A percentile compares a stretch with the other conserved stretches of the same genome.
Conservation (phyloP, 2,113 vertebrate species). For the Choloepus hoffmanni region DNA sequence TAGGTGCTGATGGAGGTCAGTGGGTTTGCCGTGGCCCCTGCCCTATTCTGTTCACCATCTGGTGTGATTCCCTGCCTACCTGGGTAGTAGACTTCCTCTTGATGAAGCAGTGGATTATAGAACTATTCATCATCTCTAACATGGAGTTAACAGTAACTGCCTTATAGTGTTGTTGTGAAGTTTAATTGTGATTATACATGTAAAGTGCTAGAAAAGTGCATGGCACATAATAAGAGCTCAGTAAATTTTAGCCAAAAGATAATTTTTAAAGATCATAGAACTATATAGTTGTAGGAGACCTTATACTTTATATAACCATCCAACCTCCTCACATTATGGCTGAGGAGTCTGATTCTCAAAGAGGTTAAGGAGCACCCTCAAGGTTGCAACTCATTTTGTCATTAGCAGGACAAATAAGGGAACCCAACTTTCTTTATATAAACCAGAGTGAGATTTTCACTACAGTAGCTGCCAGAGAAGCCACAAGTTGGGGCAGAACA, state of each 20-base stretch:
- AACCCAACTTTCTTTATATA: constrained; percentile 11
- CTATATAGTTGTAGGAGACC: neutral
- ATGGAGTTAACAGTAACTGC: neutral
- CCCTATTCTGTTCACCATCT: neutral
- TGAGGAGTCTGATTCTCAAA: neutral
- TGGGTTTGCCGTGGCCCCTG: neutral
- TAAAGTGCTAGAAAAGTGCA: neutral
- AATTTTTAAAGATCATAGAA: neutral
- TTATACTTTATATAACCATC: neutral
- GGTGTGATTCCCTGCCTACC: neutral
- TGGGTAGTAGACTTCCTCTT: neutral
- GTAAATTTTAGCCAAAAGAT: neutral
- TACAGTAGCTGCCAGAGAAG: neutral
- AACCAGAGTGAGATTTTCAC: neutral
- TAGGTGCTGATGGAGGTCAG: neutral
- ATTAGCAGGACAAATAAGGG: neutral
- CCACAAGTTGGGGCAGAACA: neutral
- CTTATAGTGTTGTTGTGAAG: neutral
- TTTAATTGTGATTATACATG: neutral
- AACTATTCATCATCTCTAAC: neutral
- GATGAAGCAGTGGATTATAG: neutral
- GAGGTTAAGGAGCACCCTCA: neutral
- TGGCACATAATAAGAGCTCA: neutral
- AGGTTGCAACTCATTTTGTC: neutral
- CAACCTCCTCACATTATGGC: neutral